Evolutionary conservation across 2,113 vertebrate genomes (phyloP), one percentile per base, ranked within the genome.

Genomic region (Hystrix brachyura): DNA sequence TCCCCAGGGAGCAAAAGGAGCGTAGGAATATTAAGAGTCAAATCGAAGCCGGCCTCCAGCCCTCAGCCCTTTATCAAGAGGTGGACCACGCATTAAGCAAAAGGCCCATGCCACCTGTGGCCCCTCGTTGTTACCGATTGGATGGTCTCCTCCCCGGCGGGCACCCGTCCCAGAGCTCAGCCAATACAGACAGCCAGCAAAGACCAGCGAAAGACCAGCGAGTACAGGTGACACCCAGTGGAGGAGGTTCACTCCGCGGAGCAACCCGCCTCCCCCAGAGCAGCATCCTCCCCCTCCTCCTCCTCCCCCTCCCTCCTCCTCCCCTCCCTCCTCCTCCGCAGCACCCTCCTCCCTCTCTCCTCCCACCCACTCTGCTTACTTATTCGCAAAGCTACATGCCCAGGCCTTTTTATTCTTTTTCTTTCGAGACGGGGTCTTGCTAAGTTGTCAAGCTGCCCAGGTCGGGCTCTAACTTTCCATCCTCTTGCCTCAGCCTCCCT

Each of bases 21-120:
- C 34, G 74, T 92, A 96, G 96, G 93, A 91, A 87, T 90, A 95
- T 78, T 86, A 76, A 90, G 34, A 74, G 85, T 94, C 93, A 93
- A 89, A 93, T 94, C 90, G 34, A 55, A 91, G 93, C 43, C 46
- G 46, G 87, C 88, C 92, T 81, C 94, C 94, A 91, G 71, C 87
- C 57, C 81, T 43, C 48, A 74, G 67, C 14, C 57, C 81, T 95
- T 90, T 85, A 95, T 95, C 96, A 92, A 88, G 90, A 97, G 86
- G 83, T 1, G 78, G 88, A 90, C 85, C 87, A 71, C 32, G 78
- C 57, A 88, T 87, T 69, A 95, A 97, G 92, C 57, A 80, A 85
- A 91, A 94, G 62, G 62, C 95, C 43, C 5, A 27, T 86, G 87
- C 81, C 2, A 6, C 91, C 86, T 72, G 65, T 55, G 87, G 96